These are phyloP conservation scores for Acrossocheilus fasciatus DNA, from an alignment of 2,797 vertebrate species.

Conservation along the genomic window DNA sequence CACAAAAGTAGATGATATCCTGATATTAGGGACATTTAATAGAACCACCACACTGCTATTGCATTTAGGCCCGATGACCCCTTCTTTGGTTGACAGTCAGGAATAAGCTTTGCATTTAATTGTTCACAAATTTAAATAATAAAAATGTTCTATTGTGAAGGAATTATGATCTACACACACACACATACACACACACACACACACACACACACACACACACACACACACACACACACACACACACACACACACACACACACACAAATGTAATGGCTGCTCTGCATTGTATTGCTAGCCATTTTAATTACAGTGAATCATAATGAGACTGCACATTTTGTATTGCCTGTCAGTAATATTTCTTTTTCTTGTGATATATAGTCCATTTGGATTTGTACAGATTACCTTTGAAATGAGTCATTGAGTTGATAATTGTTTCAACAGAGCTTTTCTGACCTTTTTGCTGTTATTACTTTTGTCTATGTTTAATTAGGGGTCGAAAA, in stretches of 20 bases:
- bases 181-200: neutral
- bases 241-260: neutral
- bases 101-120: neutral
- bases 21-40: neutral
- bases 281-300: neutral
- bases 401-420: conserved; percentile 55
- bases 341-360: neutral
- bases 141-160: neutral
- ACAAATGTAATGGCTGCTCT: neutral
- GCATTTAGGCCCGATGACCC: neutral
- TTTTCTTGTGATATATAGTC: conserved; percentile 30
- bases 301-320: neutral
- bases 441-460: conserved; percentile 60
- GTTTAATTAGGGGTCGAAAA: conserved; percentile 62
- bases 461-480: conserved; percentile 57
- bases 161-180: neutral
- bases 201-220: neutral
- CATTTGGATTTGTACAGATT: conserved; percentile 38
- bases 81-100: neutral
- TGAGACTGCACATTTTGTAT: neutral
- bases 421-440: conserved; percentile 59
- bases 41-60: neutral
- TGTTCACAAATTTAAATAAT: neutral
- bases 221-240: neutral
- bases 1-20: neutral